These are phyloP conservation scores for Siphamia tubifer DNA, from an alignment of 2,113 vertebrate genomes.

Conservation along the genomic window DNA sequence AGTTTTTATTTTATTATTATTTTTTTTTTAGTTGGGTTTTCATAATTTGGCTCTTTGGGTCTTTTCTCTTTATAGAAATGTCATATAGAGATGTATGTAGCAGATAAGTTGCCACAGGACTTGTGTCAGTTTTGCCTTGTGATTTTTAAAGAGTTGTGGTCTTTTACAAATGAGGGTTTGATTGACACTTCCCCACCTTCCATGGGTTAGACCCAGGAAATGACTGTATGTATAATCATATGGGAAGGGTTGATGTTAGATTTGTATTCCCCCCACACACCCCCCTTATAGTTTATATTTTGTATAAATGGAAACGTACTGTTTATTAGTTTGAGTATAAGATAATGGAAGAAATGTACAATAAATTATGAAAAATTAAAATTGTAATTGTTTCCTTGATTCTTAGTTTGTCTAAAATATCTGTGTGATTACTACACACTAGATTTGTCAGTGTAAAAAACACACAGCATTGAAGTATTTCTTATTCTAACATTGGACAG, in stretches of 20 bases:
- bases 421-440: too few species aligned
- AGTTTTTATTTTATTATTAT: too few species aligned
- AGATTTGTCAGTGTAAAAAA: too few species aligned
- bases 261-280: constrained; percentile 50
- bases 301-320: constrained; percentile 75
- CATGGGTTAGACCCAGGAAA: constrained; percentile 45
- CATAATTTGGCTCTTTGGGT: constrained; percentile 28
- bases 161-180: constrained; percentile 68
- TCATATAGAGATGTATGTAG: constrained; percentile 55
- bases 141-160: constrained; percentile 63
- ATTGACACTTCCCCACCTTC: constrained; percentile 52
- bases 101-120: constrained; percentile 37
- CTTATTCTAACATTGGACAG: too few species aligned
- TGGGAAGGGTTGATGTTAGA: constrained; percentile 58
- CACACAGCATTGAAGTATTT: too few species aligned
- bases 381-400: constrained; percentile 31
- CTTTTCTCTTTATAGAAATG: constrained; percentile 44
- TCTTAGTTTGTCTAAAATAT: too few species aligned
- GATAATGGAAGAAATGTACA: constrained; percentile 67
- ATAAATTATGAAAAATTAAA: constrained; percentile 65
- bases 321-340: constrained; percentile 65
- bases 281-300: constrained; percentile 76
- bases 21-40: constrained; percentile 30
- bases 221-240: constrained; percentile 50
- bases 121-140: constrained; percentile 66